Percentiles rank a stretch among this genome's conserved stretches.
Evolutionary conservation across 2,888 invertebrate species (phyloP).

Genomic region (Biston stratarius): DNA sequence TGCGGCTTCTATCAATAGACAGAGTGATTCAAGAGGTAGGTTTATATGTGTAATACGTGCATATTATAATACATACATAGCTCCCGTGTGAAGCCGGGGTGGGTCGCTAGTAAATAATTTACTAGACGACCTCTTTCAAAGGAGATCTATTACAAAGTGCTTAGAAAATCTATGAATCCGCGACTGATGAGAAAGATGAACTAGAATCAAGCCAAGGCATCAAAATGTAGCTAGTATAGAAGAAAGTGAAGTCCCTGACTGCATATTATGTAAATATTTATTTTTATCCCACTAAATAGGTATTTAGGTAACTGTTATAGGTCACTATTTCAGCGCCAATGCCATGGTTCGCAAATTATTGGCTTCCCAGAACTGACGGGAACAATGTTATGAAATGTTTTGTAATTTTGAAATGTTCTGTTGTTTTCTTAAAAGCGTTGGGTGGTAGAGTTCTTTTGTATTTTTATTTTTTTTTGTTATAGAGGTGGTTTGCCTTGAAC

Average conservation of each 20-base stretch:
- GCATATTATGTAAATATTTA: conserved; percentile 8
- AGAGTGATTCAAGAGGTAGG: too few species aligned
- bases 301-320: conserved; percentile 29
- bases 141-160: too few species aligned
- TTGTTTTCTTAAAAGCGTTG: conserved; percentile 3
- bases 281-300: conserved; percentile 4
- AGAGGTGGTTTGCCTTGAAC: background rate
- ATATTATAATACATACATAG: too few species aligned
- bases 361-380: conserved; percentile 12
- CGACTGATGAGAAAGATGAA: too few species aligned
- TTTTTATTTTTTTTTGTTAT: background rate
- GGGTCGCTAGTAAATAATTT: background rate
- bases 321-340: conserved; percentile 29
- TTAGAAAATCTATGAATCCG: too few species aligned
- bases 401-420: conserved; percentile 19
- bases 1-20: too few species aligned
- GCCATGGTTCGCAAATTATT: conserved; percentile 23
- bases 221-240: background rate
- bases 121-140: too few species aligned
- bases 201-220: background rate
- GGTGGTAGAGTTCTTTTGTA: conserved; percentile 1
- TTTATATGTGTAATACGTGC: too few species aligned
- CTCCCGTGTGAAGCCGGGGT: too few species aligned
- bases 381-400: conserved; percentile 29
- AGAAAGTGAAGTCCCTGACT: background rate